Evolutionary conservation across 2,888 invertebrate genomes (phyloP).

Genomic region (Acronicta aceris): DNA sequence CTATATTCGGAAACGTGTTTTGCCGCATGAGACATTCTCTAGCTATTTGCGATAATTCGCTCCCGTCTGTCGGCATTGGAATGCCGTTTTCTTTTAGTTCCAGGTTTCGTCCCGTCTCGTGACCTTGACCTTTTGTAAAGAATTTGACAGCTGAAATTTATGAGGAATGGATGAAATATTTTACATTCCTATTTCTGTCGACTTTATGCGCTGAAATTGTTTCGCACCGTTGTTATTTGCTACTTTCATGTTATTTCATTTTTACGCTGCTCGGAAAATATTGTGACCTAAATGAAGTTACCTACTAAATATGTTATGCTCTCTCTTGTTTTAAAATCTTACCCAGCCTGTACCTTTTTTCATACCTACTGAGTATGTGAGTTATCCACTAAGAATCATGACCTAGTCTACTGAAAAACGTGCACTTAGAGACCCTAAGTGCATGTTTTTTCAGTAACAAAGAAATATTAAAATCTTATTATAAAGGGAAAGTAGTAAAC

Average conservation of each 20-base stretch:
- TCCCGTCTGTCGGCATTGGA: constrained; percentile 38
- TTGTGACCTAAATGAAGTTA: not conserved
- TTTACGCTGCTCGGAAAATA: constrained; percentile 8
- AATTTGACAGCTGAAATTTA: constrained; percentile 27
- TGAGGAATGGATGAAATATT: constrained; percentile 25
- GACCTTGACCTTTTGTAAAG: constrained; percentile 47
- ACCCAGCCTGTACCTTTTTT: not conserved
- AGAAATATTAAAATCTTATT: constrained; percentile 48
- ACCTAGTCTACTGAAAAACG: constrained; percentile 7
- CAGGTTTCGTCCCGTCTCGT: constrained; percentile 25
- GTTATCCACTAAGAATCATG: constrained; percentile 3
- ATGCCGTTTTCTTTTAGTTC: constrained; percentile 46
- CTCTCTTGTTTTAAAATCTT: not conserved
- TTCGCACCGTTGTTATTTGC: constrained; percentile 22
- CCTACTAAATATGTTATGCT: not conserved
- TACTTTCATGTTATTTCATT: constrained; percentile 18
- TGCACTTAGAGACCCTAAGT: no score
- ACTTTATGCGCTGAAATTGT: constrained; percentile 26
- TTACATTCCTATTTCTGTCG: constrained; percentile 25
- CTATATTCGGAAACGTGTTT: constrained; percentile 36
- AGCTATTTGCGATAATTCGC: constrained; percentile 48
- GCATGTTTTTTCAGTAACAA: constrained; percentile 25
- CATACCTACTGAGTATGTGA: not conserved
- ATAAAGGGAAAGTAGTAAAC: constrained; percentile 67
- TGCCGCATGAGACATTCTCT: constrained; percentile 51